Evolutionary conservation across 2,113 vertebrate genomes (phyloP).

Genomic region (Alexandromys fortis): DNA sequence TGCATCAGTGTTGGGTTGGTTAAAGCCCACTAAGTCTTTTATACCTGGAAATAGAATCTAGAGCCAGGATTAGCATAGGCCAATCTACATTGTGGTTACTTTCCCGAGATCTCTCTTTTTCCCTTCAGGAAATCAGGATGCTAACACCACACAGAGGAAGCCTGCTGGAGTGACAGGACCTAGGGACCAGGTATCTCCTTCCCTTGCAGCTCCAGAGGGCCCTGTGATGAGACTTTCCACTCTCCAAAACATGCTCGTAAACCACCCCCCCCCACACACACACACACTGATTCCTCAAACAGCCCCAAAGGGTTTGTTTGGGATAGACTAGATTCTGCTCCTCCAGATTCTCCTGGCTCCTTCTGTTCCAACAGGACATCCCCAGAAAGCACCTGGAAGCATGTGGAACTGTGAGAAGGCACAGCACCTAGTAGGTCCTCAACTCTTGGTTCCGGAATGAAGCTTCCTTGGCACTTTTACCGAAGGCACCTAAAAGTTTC

Average conservation of each 20-base stretch:
- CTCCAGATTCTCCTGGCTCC: not conserved
- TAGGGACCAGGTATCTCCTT: not conserved
- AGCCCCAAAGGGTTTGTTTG: not conserved
- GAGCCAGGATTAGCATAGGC: not conserved
- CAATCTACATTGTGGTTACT: not conserved
- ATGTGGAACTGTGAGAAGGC: not conserved
- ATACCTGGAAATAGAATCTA: not conserved
- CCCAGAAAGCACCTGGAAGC: not conserved
- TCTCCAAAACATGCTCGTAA: not conserved
- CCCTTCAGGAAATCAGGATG: constrained; percentile 7
- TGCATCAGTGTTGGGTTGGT: not conserved
- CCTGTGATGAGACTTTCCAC: not conserved
- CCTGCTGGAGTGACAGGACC: not conserved
- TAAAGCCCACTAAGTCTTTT: constrained; percentile 7
- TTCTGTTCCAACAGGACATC: not conserved
- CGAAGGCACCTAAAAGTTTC: not conserved
- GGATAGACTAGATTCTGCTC: not conserved
- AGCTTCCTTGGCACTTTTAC: not conserved
- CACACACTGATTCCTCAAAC: constrained; percentile 46
- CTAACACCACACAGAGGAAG: constrained; percentile 6
- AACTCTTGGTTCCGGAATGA: not conserved
- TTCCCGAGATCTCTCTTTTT: not conserved
- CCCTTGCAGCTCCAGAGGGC: not conserved
- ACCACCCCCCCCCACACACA: not conserved
- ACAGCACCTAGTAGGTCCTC: not conserved